Base-by-base conservation (phyloP, 2,888 invertebrate genomes). In the Lumbricus terrestris region DNA sequence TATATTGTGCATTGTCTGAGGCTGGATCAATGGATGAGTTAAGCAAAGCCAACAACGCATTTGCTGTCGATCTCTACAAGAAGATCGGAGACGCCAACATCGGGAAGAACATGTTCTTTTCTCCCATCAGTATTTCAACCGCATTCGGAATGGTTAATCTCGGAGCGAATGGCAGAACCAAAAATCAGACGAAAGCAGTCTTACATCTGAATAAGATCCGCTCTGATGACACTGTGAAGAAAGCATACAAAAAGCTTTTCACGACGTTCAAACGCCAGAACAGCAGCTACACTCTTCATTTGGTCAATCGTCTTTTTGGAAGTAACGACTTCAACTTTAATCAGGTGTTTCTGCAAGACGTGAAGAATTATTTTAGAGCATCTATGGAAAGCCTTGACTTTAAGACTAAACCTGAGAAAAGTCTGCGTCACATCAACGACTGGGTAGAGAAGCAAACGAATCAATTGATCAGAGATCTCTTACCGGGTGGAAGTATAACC, bases 381-480 rank as follows among this genome's bases (percentile, higher is more conserved):
- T 40, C 42, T 18, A 35, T 90, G 47, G 89, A 89, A 37, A 82
- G 54, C 42, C 82, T 90, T 34, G 90, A 90, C 88, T 90, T 90
- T 69, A 37, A 13, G 20, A 5, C 8, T 37, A 85, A 85, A 4
- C 85, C 85, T 34, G 85, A 85, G 1, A 35, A 85, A 85, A 85
- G 85, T 15, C 34, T 34, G 16, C 85, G 5, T 85, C 35, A 85
- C 1, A 97, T 98, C 89, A 98, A 98, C 93, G 93, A 94, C 82
- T 98, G 98, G 97, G 97, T 97, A 82, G 96, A 96, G 93, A 94
- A 96, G 15, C 96, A 97, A 93, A 98, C 98, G 0, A 96, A 97
- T 90, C 95, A 97, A 16, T 97, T 97, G 94, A 98, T 98, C 91
- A 96, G 96, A 92, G 96, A 97, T 93, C 95, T 98, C 5, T 95